phyloP scores from a whole-genome alignment of 2,888 invertebrate genomes.

The Mesoligia furuncula region DNA sequence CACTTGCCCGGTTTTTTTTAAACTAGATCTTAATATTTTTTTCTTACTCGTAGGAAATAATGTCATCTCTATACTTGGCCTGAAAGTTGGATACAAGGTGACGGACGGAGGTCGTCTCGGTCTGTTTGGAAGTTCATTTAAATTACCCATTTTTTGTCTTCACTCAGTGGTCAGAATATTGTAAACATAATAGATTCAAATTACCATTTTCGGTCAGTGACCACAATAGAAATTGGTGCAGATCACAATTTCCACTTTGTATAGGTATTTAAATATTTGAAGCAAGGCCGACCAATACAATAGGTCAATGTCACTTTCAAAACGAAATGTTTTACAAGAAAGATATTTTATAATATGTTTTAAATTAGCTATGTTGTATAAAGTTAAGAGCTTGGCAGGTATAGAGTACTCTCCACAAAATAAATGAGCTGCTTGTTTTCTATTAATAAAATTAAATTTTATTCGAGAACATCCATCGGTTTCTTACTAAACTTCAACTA shows the following conservation, averaged over 20 bases:
- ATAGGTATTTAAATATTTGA: conserved; percentile 9
- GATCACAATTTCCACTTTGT: conserved; percentile 24
- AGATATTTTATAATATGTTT: neutral
- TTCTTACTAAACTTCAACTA: too few relatives aligned
- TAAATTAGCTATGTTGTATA: neutral
- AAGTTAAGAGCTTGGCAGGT: neutral
- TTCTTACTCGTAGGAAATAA: conserved; percentile 11
- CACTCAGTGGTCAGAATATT: conserved; percentile 61
- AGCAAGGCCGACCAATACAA: conserved; percentile 12
- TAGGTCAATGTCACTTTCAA: conserved; percentile 32
- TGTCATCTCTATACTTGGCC: conserved; percentile 58
- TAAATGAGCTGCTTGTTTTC: too few relatives aligned
- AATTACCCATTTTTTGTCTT: conserved; percentile 58
- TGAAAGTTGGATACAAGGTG: conserved; percentile 68
- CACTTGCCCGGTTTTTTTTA: neutral
- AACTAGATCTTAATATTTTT: conserved; percentile 7
- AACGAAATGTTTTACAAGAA: neutral
- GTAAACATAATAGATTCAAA: conserved; percentile 46
- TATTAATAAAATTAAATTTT: too few relatives aligned
- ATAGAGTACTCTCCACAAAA: too few relatives aligned
- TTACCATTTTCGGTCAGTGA: conserved; percentile 30
- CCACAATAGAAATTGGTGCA: conserved; percentile 49
- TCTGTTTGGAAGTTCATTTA: conserved; percentile 69
- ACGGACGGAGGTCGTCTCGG: conserved; percentile 72
- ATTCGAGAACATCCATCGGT: too few relatives aligned